Evolutionary conservation across 2,113 vertebrate species (phyloP), one percentile per base, ranked within the genome.

Genomic region (Aegotheles bennettii): DNA sequence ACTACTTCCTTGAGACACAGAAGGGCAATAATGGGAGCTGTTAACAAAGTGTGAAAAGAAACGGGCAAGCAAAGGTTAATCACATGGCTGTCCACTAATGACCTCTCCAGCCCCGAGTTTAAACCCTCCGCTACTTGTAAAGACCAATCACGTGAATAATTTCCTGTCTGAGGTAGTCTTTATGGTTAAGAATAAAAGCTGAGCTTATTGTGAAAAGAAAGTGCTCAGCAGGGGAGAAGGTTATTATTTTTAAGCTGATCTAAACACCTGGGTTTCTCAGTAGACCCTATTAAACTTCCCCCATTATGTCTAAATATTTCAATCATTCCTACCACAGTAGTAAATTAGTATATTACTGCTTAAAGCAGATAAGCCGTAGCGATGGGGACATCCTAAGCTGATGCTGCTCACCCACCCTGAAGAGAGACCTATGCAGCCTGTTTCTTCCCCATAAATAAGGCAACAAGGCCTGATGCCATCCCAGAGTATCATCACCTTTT

Each of bases 211-310:
- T 98, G 98, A 98, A 98, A 98, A 97, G 98, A 98, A 98, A 97
- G 96, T 95, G 97, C 98, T 96, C 98, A 95, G 98, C 97, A 95
- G 98, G 98, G 97, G 96, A 96, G 97, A 98, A 97, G 96, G 98
- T 98, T 98, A 98, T 98, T 98, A 98, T 98, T 98, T 98, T 98
- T 98, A 98, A 98, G 98, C 98, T 98, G 98, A 98, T 98, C 98
- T 98, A 98, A 98, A 98, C 98, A 98, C 98, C 98, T 98, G 98
- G 98, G 98, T 96, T 98, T 98, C 97, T 97, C 96, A 97, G 97
- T 97, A 97, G 98, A 98, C 98, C 97, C 97, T 98, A 98, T 98
- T 98, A 98, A 98, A 98, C 96, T 96, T 97, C 95, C 93, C 97
- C 97, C 97, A 98, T 98, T 98, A 98, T 98, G 97, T 97, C 97